phyloP scores from a whole-genome alignment of 2,888 invertebrate species.

The Stenodera caucasica region DNA sequence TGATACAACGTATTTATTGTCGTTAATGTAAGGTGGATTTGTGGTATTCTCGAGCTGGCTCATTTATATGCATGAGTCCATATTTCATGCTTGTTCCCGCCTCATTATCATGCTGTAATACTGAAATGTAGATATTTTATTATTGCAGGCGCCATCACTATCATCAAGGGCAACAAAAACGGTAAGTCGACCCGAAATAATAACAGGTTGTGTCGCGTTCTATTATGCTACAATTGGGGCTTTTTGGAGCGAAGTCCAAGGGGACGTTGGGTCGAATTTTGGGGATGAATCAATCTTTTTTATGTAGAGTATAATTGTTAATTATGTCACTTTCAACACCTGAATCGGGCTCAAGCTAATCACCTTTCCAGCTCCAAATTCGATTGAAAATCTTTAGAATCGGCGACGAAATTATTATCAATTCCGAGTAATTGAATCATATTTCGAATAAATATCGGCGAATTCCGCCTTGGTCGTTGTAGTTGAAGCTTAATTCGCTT shows the following conservation, averaged over 20 bases:
- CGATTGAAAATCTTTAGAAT: too few relatives aligned
- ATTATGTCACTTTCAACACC: too few relatives aligned
- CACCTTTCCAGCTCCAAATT: too few relatives aligned
- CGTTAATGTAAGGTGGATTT: background rate
- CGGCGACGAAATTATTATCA: too few relatives aligned
- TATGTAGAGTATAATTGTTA: too few relatives aligned
- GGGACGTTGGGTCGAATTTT: too few relatives aligned
- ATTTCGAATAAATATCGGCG: background rate
- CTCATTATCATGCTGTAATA: conserved; percentile 15
- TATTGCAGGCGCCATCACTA: conserved; percentile 16
- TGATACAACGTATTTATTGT: background rate
- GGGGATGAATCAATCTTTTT: too few relatives aligned
- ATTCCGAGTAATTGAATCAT: background rate
- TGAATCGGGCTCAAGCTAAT: too few relatives aligned
- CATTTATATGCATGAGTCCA: conserved; percentile 23
- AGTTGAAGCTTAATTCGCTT: background rate
- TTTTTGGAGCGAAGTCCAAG: too few relatives aligned
- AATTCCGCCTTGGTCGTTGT: background rate
- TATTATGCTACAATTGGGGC: too few relatives aligned
- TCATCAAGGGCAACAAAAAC: conserved; percentile 1
- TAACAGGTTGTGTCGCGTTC: too few relatives aligned
- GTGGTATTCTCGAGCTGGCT: conserved; percentile 11
- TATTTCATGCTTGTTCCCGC: conserved; percentile 17
- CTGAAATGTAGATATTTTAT: conserved; percentile 1
- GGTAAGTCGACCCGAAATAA: conserved; percentile 14